phyloP scores from a whole-genome alignment of 2,888 invertebrate species.

The Tipula vernalis region DNA sequence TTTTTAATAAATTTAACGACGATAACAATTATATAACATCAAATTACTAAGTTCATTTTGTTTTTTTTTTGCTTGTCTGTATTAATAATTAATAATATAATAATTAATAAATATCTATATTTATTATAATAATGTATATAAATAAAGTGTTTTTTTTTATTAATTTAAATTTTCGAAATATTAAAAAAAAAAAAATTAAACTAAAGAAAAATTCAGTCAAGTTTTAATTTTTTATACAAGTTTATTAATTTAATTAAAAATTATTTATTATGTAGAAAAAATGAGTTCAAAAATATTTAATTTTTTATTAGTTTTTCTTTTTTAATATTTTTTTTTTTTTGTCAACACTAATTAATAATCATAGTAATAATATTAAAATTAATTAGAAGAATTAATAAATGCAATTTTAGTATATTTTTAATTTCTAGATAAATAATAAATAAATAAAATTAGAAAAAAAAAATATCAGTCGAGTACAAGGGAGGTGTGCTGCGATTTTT shows the following conservation, averaged over 20 bases:
- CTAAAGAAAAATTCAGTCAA: not conserved
- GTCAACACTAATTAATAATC: not conserved
- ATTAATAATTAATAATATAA: not conserved
- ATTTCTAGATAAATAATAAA: not conserved
- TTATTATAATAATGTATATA: not conserved
- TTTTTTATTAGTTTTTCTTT: not conserved
- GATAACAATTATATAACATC: slow-evolving; percentile 4
- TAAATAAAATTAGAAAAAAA: not conserved
- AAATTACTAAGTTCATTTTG: not conserved
- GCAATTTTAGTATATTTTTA: not conserved
- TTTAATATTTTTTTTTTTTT: not conserved
- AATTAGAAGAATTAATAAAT: not conserved
- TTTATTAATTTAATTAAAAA: not conserved
- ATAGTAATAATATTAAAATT: not conserved
- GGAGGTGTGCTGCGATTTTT: too few species aligned
- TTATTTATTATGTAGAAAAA: not conserved
- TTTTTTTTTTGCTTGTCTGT: not conserved
- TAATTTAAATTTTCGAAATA: not conserved
- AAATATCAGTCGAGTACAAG: not conserved
- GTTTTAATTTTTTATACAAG: not conserved
- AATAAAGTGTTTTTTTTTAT: not conserved
- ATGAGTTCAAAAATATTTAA: not conserved
- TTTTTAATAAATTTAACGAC: not conserved
- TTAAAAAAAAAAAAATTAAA: not conserved
- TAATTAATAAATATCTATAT: not conserved